These are phyloP conservation scores for Drosophila pandora DNA, from an alignment of 1,140 invertebrate species.

Conservation along the genomic window DNA sequence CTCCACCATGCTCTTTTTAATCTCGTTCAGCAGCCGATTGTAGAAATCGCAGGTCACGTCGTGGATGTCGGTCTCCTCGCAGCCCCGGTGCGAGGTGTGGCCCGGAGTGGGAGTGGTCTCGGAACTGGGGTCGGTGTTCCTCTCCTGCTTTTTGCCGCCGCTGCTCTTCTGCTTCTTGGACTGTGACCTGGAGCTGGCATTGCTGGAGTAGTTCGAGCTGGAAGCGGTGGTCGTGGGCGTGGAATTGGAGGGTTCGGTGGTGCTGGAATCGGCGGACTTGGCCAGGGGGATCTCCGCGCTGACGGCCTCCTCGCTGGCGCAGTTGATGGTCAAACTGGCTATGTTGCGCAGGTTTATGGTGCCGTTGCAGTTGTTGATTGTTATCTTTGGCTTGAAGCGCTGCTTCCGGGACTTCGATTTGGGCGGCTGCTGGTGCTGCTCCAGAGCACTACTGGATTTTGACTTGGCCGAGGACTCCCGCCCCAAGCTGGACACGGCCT, in stretches of 20 bases:
- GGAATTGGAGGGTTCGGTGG: slow-evolving; percentile 38
- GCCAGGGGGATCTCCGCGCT: slow-evolving; percentile 63
- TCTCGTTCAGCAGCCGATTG: slow-evolving; percentile 78
- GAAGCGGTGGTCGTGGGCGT: slow-evolving; percentile 58
- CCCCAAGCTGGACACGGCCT: slow-evolving; percentile 74
- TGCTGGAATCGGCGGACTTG: slow-evolving; percentile 32
- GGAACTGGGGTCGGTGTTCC: background rate
- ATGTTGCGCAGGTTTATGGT: slow-evolving; percentile 82
- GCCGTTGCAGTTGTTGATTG: slow-evolving; percentile 83
- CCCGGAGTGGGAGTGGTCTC: slow-evolving; percentile 31
- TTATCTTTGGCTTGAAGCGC: slow-evolving; percentile 80
- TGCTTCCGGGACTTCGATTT: slow-evolving; percentile 58
- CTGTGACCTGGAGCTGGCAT: slow-evolving; percentile 73
- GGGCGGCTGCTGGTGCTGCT: slow-evolving; percentile 17
- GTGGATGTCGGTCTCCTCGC: slow-evolving; percentile 49
- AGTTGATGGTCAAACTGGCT: slow-evolving; percentile 80
- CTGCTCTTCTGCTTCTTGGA: slow-evolving; percentile 68
- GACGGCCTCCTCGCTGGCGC: slow-evolving; percentile 72
- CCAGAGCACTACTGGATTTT: slow-evolving; percentile 25
- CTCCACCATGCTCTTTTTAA: slow-evolving; percentile 76
- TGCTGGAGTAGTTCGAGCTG: slow-evolving; percentile 74
- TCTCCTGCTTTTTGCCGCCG: slow-evolving; percentile 27
- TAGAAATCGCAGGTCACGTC: slow-evolving; percentile 80
- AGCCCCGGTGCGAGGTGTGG: slow-evolving; percentile 22
- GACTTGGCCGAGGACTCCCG: slow-evolving; percentile 51